phyloP scores from a whole-genome alignment of 37 sponge, comb jelly and placozoan species.

The Crambe crambe region DNA sequence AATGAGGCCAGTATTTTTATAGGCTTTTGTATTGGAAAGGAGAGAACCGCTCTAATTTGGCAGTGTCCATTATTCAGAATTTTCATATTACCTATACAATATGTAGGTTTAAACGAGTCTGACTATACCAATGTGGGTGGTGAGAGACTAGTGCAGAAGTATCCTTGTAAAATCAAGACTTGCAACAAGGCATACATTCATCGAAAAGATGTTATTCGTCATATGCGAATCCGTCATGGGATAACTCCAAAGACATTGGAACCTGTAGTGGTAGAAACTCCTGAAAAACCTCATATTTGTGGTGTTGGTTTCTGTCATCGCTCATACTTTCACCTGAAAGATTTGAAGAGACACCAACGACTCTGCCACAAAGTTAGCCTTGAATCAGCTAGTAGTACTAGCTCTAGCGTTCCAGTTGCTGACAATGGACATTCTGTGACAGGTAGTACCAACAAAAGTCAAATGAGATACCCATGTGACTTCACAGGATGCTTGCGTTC shows the following conservation, averaged over 20 bases:
- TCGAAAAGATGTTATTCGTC: constrained; percentile 80
- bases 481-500: constrained; percentile 60
- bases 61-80: too few relatives aligned
- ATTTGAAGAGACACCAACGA: constrained; percentile 73
- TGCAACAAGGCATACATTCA: constrained; percentile 67
- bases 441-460: background rate
- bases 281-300: constrained; percentile 60
- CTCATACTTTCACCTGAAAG: constrained; percentile 78
- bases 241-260: constrained; percentile 44
- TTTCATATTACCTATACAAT: too few relatives aligned
- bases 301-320: constrained; percentile 44
- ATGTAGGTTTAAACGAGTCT: constrained; percentile 6
- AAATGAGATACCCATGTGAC: constrained; percentile 76
- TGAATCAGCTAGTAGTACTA: background rate
- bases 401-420: background rate
- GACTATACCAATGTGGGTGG: background rate
- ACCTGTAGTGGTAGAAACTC: constrained; percentile 42
- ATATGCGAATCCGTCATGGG: constrained; percentile 72
- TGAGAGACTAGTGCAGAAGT: constrained; percentile 33
- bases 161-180: constrained; percentile 34
- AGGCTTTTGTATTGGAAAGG: too few relatives aligned
- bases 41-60: too few relatives aligned
- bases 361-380: constrained; percentile 51
- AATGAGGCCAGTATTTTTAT: too few relatives aligned
- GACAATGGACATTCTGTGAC: background rate